Percentiles rank a stretch among this genome's conserved stretches.
Evolutionary conservation across 2,113 vertebrate genomes (phyloP).

Genomic region (Peucedramus taeniatus): DNA sequence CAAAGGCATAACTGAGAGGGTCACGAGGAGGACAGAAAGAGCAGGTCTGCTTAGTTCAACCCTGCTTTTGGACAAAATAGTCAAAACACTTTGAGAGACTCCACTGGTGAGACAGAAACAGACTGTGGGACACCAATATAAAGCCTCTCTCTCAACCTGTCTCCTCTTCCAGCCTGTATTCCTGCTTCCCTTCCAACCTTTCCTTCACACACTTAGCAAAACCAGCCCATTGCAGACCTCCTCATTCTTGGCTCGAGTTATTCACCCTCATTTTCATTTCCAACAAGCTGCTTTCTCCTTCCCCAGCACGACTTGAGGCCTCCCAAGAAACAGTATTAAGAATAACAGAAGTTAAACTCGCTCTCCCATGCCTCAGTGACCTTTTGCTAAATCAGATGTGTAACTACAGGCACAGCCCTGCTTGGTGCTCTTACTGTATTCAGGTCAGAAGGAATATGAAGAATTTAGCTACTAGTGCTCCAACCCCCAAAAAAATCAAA

Average conservation of each 20-base stretch:
- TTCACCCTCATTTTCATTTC: background rate
- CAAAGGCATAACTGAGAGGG: background rate
- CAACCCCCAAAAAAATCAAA: background rate
- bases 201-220: background rate
- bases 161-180: background rate
- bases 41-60: background rate
- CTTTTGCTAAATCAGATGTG: background rate
- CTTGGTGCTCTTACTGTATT: background rate
- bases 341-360: background rate
- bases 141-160: background rate
- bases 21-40: constrained; percentile 5
- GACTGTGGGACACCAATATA: background rate
- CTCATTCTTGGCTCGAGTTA: background rate
- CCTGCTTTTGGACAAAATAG: background rate
- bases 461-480: background rate
- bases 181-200: background rate
- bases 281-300: background rate
- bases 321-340: background rate
- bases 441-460: background rate
- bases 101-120: background rate
- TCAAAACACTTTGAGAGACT: background rate
- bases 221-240: background rate
- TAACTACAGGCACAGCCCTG: background rate
- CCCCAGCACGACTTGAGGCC: background rate
- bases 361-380: background rate